These are phyloP conservation scores for Cylindroiulus punctatus DNA, from an alignment of 2,888 invertebrate genomes.

Conservation along the genomic window DNA sequence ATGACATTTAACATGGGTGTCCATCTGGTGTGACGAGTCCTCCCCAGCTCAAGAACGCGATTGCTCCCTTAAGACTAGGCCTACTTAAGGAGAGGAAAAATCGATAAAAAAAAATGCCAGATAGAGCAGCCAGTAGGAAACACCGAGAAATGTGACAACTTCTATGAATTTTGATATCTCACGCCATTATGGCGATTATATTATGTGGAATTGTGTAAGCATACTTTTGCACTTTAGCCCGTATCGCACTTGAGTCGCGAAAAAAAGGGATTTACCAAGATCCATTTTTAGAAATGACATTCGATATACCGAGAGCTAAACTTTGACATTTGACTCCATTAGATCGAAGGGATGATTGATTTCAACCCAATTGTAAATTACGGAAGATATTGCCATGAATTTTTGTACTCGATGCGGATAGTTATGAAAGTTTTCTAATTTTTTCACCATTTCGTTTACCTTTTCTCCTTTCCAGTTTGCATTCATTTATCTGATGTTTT, in stretches of 20 bases:
- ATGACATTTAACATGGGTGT: conserved; percentile 29
- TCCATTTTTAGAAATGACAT: conserved; percentile 15
- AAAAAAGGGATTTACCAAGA: neutral
- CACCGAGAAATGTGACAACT: neutral
- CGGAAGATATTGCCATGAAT: neutral
- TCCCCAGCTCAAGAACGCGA: neutral
- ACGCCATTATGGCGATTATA: neutral
- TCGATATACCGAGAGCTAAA: conserved; percentile 1
- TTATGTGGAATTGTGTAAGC: conserved; percentile 9
- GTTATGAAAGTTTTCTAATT: too few relatives aligned
- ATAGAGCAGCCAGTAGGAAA: neutral
- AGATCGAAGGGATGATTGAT: conserved; percentile 22
- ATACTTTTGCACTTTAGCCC: neutral
- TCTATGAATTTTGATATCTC: conserved; percentile 42
- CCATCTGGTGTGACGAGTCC: neutral
- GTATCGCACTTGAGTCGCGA: neutral
- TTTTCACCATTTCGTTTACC: too few relatives aligned
- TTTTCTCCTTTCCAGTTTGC: too few relatives aligned
- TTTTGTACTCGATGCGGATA: too few relatives aligned
- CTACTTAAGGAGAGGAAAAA: neutral
- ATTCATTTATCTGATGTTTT: too few relatives aligned
- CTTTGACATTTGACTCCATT: conserved; percentile 34
- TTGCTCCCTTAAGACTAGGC: conserved; percentile 14
- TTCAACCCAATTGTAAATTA: neutral
- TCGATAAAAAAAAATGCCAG: neutral